Conservation (phyloP, 1,140 invertebrate species). For the Pogonomyrmex californicus region DNA sequence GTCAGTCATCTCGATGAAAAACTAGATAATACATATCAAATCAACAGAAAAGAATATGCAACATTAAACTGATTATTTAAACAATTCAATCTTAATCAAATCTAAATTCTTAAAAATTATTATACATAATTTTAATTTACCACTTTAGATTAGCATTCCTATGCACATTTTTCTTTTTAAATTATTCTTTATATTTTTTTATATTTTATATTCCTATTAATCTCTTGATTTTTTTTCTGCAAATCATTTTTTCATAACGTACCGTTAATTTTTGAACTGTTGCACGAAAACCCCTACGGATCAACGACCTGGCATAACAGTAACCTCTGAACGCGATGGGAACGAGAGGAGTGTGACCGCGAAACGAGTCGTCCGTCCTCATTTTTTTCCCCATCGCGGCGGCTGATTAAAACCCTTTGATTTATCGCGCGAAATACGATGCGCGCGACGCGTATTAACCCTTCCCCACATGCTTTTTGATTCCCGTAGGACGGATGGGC, state of each 20-base stretch:
- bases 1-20: not conserved
- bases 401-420: constrained; percentile 68
- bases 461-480: constrained; percentile 58
- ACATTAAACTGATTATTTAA: not conserved
- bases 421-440: constrained; percentile 66
- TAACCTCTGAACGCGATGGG: constrained; percentile 17
- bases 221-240: not conserved
- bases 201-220: not conserved
- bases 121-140: not conserved
- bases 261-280: not conserved
- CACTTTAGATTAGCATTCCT: not conserved
- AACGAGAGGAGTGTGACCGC: constrained; percentile 22
- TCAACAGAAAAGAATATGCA: not conserved
- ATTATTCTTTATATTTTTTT: not conserved
- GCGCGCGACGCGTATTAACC: constrained; percentile 57
- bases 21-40: constrained; percentile 1
- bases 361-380: constrained; percentile 27
- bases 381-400: constrained; percentile 42
- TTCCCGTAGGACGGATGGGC: constrained; percentile 60
- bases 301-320: constrained; percentile 6
- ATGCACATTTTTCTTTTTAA: not conserved
- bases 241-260: not conserved
- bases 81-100: not conserved
- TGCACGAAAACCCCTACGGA: not conserved
- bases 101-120: not conserved